Conservation (phyloP, 2,113 vertebrate species). For the Plecturocebus donacophilus region DNA sequence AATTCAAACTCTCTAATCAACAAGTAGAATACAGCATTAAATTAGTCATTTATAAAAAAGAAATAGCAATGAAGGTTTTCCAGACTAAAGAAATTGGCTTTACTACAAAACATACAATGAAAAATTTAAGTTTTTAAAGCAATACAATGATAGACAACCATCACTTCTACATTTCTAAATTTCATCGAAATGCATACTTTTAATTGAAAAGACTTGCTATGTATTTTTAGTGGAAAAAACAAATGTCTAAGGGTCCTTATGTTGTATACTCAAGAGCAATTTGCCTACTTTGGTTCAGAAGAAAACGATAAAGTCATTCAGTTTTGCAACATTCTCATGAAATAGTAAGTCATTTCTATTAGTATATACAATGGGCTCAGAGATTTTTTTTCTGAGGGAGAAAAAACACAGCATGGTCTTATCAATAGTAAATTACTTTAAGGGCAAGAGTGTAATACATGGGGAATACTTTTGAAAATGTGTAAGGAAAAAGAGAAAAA, state of each 20-base stretch:
- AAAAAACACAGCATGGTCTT: not conserved
- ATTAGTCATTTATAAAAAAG: not conserved
- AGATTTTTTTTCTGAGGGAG: not conserved
- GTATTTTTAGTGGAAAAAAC: not conserved
- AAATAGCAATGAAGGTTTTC: not conserved
- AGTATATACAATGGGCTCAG: not conserved
- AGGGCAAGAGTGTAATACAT: not conserved
- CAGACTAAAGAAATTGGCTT: not conserved
- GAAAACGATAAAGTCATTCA: not conserved
- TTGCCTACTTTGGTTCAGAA: not conserved
- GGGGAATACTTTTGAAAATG: not conserved
- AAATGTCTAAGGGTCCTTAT: not conserved
- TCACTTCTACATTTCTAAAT: not conserved
- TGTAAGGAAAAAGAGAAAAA: not conserved
- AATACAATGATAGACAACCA: not conserved
- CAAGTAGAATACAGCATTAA: not conserved
- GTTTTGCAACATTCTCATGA: not conserved
- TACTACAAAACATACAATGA: not conserved
- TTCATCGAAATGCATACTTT: not conserved
- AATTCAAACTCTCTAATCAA: not conserved
- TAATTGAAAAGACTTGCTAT: not conserved
- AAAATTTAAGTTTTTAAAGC: not conserved
- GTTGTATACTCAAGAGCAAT: not conserved
- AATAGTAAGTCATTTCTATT: not conserved
- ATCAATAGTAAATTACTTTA: not conserved